phyloP scores from a whole-genome alignment of 2,113 vertebrate species.

The Cyanoderma ruficeps region DNA sequence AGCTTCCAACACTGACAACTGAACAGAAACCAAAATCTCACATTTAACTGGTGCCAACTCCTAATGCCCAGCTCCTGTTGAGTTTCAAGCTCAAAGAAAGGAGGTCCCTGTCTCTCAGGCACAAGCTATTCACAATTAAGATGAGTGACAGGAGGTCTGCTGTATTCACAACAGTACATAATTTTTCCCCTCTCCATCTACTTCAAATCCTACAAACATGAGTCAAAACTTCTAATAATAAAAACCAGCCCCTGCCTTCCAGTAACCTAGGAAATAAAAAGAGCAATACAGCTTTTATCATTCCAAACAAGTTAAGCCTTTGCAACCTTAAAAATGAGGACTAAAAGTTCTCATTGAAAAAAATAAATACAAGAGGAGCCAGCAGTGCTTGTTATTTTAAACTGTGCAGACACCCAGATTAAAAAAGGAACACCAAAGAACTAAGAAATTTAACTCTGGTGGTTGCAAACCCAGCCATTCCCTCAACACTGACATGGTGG shows the following conservation, averaged over 20 bases:
- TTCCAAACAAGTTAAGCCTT: not conserved
- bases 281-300: not conserved
- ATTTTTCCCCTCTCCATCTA: not conserved
- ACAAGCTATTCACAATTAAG: not conserved
- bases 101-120: not conserved
- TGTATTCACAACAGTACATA: not conserved
- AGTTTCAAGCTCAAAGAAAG: not conserved
- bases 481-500: rapidly evolving
- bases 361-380: not conserved
- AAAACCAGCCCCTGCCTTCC: not conserved
- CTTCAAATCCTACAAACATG: not conserved
- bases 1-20: not conserved
- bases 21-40: not conserved
- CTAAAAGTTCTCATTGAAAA: not conserved
- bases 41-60: not conserved
- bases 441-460: not conserved
- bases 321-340: not conserved
- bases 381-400: not conserved
- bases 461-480: not conserved
- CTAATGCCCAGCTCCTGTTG: rapidly evolving
- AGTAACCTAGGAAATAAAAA: not conserved
- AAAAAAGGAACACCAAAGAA: not conserved
- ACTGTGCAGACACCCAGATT: not conserved
- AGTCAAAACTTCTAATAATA: not conserved
- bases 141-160: not conserved